Evolutionary conservation across 2,113 vertebrate genomes (phyloP), one percentile per base, ranked within the genome.

Genomic region (Eclectus roratus): DNA sequence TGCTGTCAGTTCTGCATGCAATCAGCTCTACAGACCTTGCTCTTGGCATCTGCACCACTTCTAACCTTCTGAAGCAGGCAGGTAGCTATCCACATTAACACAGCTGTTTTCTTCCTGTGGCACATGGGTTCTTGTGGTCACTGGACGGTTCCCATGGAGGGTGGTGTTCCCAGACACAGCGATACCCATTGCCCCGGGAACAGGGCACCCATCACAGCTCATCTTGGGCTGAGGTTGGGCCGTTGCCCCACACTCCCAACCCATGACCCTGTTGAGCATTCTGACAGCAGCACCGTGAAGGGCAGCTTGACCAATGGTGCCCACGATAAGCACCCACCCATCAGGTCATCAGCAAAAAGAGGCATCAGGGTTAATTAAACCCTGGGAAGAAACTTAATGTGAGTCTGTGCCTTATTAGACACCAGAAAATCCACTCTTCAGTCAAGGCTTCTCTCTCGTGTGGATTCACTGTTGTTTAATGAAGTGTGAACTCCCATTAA

Each of bases 111-210:
- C 44, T 53, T 33, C 5, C 66, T 4, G 7, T 31, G 60, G n/a
- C 35, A 47, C 1, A 0, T 3, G 39, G 77, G 33, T 7, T 52
- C 27, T 7, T 33, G 70, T 0, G 1, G 39, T 10, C 2, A 0
- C 58, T 44, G 81, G 47, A 11, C 0, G 3, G 20, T 35, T 91
- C 23, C 77, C 4, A 2, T 1, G 35, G 11, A 33, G 17, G 28
- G 37, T 12, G 61, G 31, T 23, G 72, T 7, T 73, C 64, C 35
- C 65, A 15, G 49, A 20, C 33, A 24, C 5, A 0, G 49, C 1
- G 20, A 63, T 25, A 50, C 28, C 28, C 74, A 28, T 37, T 0
- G 0, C 41, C 53, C 15, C 1, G 0, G 52, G 91, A 72, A 31
- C 76, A 28, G 14, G 4, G 52, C 0, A 2, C n/a, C 60, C 18